Conservation (phyloP, 2,888 invertebrate genomes). For the Aspidiotus rigidus region DNA sequence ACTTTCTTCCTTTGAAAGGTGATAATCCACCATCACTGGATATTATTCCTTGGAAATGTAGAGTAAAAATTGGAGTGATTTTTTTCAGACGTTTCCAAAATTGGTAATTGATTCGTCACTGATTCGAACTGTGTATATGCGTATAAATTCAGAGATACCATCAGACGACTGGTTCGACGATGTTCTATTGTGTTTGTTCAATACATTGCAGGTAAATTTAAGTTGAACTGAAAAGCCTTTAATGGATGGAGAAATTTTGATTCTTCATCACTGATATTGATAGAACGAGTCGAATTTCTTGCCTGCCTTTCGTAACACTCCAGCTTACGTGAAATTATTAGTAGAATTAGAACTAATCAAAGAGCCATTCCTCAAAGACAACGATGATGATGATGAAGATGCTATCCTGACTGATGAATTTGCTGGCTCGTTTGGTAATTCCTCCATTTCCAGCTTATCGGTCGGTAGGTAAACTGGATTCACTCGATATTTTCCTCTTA, state of each 20-base stretch:
- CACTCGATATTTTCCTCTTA: too few relatives aligned
- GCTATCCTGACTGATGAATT: conserved; percentile 26
- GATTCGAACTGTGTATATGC: conserved; percentile 52
- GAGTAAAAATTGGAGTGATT: too few relatives aligned
- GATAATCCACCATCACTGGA: too few relatives aligned
- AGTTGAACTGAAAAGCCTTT: conserved; percentile 2
- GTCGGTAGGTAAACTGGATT: neutral
- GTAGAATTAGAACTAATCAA: conserved; percentile 62
- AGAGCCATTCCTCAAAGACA: conserved; percentile 42
- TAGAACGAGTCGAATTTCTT: conserved; percentile 47
- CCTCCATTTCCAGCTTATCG: conserved; percentile 10
- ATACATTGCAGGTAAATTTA: conserved; percentile 47
- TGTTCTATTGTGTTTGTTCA: conserved; percentile 58
- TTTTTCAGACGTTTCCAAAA: conserved; percentile 50
- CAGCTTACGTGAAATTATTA: conserved; percentile 59
- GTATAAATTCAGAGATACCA: conserved; percentile 55
- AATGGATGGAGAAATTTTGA: conserved; percentile 3
- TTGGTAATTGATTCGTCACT: conserved; percentile 51
- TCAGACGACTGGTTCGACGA: conserved; percentile 75
- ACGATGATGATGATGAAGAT: conserved; percentile 38
- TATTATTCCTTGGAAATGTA: too few relatives aligned
- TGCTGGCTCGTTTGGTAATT: conserved; percentile 39
- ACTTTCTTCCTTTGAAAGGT: neutral
- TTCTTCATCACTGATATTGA: neutral
- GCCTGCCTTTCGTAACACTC: conserved; percentile 57